A percentile compares a stretch with the other conserved stretches of the same genome.
These are phyloP conservation scores for Himalopsyche japonica DNA, from an alignment of 2,888 invertebrate genomes.

Conservation along the genomic window DNA sequence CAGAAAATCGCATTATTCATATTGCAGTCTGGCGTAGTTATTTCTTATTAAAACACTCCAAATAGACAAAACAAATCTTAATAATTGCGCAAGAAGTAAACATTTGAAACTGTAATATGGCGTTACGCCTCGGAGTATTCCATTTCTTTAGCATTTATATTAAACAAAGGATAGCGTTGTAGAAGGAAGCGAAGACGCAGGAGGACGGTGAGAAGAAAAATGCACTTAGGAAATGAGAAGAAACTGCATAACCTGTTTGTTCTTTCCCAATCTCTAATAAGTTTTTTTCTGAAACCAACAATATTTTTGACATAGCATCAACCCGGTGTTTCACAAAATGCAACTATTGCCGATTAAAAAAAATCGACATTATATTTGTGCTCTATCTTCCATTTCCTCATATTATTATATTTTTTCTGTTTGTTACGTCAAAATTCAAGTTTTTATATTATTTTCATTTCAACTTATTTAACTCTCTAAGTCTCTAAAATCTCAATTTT, in stretches of 20 bases:
- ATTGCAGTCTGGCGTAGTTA: slow-evolving; percentile 12
- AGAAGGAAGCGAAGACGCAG: slow-evolving; percentile 12
- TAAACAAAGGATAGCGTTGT: slow-evolving; percentile 31
- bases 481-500: too few species aligned
- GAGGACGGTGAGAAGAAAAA: slow-evolving; percentile 24
- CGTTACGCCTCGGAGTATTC: slow-evolving; percentile 20
- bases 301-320: not conserved
- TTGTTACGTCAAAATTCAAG: too few species aligned
- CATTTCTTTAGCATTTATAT: slow-evolving; percentile 39
- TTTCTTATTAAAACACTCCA: slow-evolving; percentile 17
- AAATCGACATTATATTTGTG: too few species aligned
- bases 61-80: slow-evolving; percentile 29
- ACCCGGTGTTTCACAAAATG: too few species aligned
- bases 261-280: slow-evolving; percentile 19
- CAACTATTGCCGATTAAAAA: too few species aligned
- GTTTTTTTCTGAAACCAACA: not conserved
- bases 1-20: slow-evolving; percentile 14
- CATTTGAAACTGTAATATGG: slow-evolving; percentile 10
- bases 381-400: too few species aligned
- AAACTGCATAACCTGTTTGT: slow-evolving; percentile 36
- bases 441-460: too few species aligned
- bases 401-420: too few species aligned
- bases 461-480: too few species aligned
- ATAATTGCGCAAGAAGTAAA: slow-evolving; percentile 26
- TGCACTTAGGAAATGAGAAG: slow-evolving; percentile 39